These are phyloP conservation scores for Enteromius viviparus DNA, from an alignment of 2,797 vertebrate species.

Conservation along the genomic window DNA sequence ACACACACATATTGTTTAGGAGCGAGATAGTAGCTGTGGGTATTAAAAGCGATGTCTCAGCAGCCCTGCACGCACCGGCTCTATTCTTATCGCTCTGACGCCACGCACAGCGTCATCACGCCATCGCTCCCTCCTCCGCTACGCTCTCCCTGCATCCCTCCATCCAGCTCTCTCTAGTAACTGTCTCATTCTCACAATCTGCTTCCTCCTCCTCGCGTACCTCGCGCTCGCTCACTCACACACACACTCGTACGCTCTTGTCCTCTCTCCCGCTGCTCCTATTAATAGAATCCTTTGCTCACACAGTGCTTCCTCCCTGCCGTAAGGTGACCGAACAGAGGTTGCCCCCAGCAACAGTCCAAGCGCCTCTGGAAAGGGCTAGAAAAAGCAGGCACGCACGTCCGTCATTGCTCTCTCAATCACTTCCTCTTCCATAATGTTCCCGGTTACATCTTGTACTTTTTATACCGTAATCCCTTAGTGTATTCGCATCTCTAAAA, in stretches of 20 bases:
- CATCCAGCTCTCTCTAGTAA: slow-evolving; percentile 69
- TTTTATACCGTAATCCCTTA: neutral
- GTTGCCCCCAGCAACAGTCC: slow-evolving; percentile 80
- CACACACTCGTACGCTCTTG: slow-evolving; percentile 61
- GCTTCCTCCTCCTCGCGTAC: slow-evolving; percentile 70
- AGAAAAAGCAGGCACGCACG: slow-evolving; percentile 14
- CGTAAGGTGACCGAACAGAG: slow-evolving; percentile 75
- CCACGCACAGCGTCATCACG: slow-evolving; percentile 82
- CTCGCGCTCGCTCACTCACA: slow-evolving; percentile 56
- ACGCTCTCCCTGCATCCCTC: slow-evolving; percentile 71
- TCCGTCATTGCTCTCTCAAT: slow-evolving; percentile 35
- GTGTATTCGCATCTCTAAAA: slow-evolving; percentile 34
- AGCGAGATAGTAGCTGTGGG: slow-evolving; percentile 71
- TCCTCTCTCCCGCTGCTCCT: slow-evolving; percentile 72
- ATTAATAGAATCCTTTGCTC: slow-evolving; percentile 76
- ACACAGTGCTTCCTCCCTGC: slow-evolving; percentile 75
- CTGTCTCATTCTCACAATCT: slow-evolving; percentile 69
- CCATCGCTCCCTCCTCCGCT: slow-evolving; percentile 76
- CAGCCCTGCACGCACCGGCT: slow-evolving; percentile 78
- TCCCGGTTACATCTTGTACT: neutral
- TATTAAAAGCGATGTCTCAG: slow-evolving; percentile 79
- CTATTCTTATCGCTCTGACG: slow-evolving; percentile 86
- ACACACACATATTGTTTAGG: slow-evolving; percentile 63
- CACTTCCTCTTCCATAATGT: slow-evolving; percentile 44
- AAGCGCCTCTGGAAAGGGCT: slow-evolving; percentile 69